Base-by-base conservation (phyloP, 2,113 vertebrate species). In the Cebidichthys violaceus region DNA sequence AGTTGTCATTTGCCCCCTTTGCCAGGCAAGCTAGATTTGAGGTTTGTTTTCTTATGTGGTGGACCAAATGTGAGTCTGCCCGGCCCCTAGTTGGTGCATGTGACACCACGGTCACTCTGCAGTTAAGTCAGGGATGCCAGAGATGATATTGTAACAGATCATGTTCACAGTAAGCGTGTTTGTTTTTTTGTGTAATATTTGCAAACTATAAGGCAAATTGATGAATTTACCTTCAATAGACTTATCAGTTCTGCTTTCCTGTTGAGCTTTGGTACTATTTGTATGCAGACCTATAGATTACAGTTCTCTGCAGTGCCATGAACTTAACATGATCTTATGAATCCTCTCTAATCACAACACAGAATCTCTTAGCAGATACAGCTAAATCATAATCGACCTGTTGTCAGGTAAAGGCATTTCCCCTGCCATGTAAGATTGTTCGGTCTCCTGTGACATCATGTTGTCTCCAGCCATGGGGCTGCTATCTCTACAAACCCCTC, bases 1-100 rank as follows among this genome's bases (percentile, higher is more conserved):
- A 94, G 92, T 94, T 94, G 93, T 94, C 91, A 91, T 94, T 93
- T 92, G 89, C 84, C 86, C 75, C 86, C 92, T 92, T 93, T 93
- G 90, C 91, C 92, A 90, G 89, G 83, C 83, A 88, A 89, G 77
- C 94, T 92, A 72, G 43, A 92, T 83, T 33, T 85, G 64, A 85
- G 81, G 89, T 94, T 94, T 94, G 93, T 95, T 95, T 94, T 94
- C 89, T 93, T 94, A 92, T 87, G 77, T 81, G 82, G 50, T 10
- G 35, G 91, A 83, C 92, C 94, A 95, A 94, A 95, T 94, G 94
- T 95, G 91, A 83, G 71, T 78, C 33, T 18, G 0, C 20, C 80
- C 84, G n/a, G 72, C 86, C 85, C 66, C 18, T n/a, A 0, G 54
- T 39, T 54, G n/a, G 10, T 79, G 29, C 70, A 35, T 35, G 52